These are phyloP conservation scores for Malurus elegans DNA, from an alignment of 2,113 vertebrate species.

Conservation along the genomic window DNA sequence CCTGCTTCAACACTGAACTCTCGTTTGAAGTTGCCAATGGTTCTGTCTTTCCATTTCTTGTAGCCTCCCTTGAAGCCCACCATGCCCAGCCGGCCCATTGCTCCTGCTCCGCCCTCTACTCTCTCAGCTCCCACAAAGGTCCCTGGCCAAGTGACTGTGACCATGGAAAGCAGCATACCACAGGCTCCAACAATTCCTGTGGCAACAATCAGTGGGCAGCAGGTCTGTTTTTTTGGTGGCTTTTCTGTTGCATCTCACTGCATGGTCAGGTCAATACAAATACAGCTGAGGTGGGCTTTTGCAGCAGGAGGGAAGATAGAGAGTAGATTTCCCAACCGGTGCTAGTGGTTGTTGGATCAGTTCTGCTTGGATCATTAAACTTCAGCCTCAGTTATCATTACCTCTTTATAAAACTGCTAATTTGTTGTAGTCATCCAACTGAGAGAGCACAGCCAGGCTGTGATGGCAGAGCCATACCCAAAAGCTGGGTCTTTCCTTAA, in stretches of 20 bases:
- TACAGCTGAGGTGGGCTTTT: background rate
- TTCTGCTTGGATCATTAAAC: background rate
- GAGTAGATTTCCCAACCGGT: background rate
- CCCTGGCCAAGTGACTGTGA: constrained; percentile 90
- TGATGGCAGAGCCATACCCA: background rate
- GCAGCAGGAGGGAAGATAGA: background rate
- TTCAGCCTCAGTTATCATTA: background rate
- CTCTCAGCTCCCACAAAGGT: constrained; percentile 88
- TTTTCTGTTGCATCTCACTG: background rate
- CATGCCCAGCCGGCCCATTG: constrained; percentile 94
- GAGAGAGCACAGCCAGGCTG: background rate
- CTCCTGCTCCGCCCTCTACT: constrained; percentile 91
- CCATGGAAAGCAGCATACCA: constrained; percentile 89
- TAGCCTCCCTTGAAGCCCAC: constrained; percentile 89
- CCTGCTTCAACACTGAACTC: background rate
- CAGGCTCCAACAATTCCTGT: constrained; percentile 93
- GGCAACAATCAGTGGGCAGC: constrained; percentile 97
- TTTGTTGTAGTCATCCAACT: background rate
- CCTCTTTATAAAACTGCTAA: background rate
- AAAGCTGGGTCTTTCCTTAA: background rate
- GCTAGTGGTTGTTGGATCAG: background rate
- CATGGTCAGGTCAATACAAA: background rate
- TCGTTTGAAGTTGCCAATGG: background rate
- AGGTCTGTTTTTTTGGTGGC: constrained; percentile 69
- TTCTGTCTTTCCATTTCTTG: constrained; percentile 18